Evolutionary conservation across 2,113 vertebrate genomes (phyloP), one percentile per base, ranked within the genome.

Genomic region (Zosterops lateralis): DNA sequence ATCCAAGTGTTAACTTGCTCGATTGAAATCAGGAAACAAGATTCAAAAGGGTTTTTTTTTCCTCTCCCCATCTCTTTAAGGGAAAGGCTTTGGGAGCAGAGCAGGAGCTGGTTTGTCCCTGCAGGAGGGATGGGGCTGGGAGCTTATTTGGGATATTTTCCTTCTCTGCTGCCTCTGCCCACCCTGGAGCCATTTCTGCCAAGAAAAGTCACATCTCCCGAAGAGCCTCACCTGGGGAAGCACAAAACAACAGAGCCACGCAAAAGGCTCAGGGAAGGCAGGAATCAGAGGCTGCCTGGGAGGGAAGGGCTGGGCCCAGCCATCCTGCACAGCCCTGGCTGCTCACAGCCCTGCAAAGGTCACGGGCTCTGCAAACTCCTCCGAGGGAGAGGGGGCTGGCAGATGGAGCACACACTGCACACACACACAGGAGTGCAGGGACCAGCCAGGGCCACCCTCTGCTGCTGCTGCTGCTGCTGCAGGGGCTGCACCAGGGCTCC

Each of bases 141-240:
- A 54, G 29, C 2, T 32, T 16, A 6, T 3, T 7, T 5, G 62
- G 65, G 58, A 29, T 31, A 8, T 81, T 93, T 60, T 14, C 53
- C 24, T 14, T 4, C 2, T 24, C 42, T 17, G 24, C 44, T 42
- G 62, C 42, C 2, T 14, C 40, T 29, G 1, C 42, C 3, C 0
- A 2, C 32, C 22, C 76, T 0, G 1, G 71, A 40, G 65, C 13
- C 6, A 0, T n/a, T 13, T 6, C 84, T 80, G 75, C 61, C 31
- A 31, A 3, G 75, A 24, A 1, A 16, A 48, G 65, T 12, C 48
- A 15, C 51, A 7, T 24, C 77, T 75, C 14, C 14, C 64, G 1
- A 0, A 0, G 8, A 82, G 89, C 42, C 21, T 10, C 31, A 38
- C 45, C 53, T 51, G 40, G 47, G 82, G 31, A 42, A 9, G 31